phyloP scores from a whole-genome alignment of 2,113 vertebrate genomes.

The Piaya cayana region DNA sequence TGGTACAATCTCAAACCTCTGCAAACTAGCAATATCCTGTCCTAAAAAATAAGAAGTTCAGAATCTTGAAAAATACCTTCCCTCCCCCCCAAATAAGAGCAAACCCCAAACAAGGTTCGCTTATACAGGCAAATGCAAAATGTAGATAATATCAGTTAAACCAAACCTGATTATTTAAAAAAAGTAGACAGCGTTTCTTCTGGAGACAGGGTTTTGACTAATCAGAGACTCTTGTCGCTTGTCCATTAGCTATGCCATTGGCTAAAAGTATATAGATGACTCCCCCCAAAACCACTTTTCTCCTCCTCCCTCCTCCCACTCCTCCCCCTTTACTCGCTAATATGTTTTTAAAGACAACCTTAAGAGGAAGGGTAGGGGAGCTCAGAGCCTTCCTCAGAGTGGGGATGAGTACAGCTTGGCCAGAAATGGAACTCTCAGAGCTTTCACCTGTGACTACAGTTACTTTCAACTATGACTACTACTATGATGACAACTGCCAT shows the following conservation, averaged over 20 bases:
- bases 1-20: neutral
- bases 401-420: neutral
- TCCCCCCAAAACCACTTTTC: neutral
- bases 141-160: slow-evolving; percentile 28
- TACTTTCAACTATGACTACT: slow-evolving; percentile 17
- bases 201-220: neutral
- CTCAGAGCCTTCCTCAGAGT: neutral
- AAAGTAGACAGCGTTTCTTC: neutral
- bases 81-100: neutral
- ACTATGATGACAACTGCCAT: slow-evolving; percentile 21
- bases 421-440: slow-evolving; percentile 14
- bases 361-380: neutral
- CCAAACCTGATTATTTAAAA: neutral
- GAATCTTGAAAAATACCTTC: slow-evolving; percentile 22
- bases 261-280: neutral
- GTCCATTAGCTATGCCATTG: neutral
- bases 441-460: neutral
- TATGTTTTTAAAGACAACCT: neutral
- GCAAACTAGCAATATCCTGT: neutral
- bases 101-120: neutral
- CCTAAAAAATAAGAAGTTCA: neutral
- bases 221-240: neutral
- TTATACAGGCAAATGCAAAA: slow-evolving; percentile 47
- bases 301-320: neutral
- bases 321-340: neutral